Percentiles rank a stretch among this genome's conserved stretches.
Evolutionary conservation across 2,113 vertebrate species (phyloP).

Genomic region (Glaucomys volans): DNA sequence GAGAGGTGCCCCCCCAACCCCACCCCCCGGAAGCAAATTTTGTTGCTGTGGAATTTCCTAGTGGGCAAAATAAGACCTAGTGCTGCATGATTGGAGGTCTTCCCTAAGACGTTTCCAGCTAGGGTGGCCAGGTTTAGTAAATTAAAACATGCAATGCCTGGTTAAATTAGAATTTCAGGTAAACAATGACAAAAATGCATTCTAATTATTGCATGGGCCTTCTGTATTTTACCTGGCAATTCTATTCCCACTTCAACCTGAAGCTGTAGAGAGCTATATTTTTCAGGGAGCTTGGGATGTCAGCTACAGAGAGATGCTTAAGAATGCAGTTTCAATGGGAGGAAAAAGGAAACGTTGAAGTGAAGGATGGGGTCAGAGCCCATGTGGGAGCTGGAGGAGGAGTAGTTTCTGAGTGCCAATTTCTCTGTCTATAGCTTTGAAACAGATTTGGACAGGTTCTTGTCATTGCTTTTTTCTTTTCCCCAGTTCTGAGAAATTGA

Average conservation of each 20-base stretch:
- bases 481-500: not conserved
- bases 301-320: not conserved
- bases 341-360: not conserved
- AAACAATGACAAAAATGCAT: not conserved
- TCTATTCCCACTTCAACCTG: not conserved
- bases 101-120: not conserved
- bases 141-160: not conserved
- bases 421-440: slow-evolving; percentile 23
- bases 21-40: slow-evolving; percentile 33
- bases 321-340: not conserved
- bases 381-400: not conserved
- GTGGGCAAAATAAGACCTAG: not conserved
- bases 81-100: not conserved
- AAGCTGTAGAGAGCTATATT: not conserved
- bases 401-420: slow-evolving; percentile 1
- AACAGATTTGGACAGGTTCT: not conserved
- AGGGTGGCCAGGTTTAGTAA: not conserved
- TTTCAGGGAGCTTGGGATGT: not conserved
- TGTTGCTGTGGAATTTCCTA: slow-evolving; percentile 38
- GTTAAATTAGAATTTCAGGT: slow-evolving; percentile 58
- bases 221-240: not conserved
- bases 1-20: too few relatives aligned
- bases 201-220: not conserved
- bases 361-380: not conserved
- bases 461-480: not conserved